Percentiles rank a stretch among this genome's conserved stretches.
Evolutionary conservation across 2,888 invertebrate genomes (phyloP).

Genomic region (Crepidodera aurea): DNA sequence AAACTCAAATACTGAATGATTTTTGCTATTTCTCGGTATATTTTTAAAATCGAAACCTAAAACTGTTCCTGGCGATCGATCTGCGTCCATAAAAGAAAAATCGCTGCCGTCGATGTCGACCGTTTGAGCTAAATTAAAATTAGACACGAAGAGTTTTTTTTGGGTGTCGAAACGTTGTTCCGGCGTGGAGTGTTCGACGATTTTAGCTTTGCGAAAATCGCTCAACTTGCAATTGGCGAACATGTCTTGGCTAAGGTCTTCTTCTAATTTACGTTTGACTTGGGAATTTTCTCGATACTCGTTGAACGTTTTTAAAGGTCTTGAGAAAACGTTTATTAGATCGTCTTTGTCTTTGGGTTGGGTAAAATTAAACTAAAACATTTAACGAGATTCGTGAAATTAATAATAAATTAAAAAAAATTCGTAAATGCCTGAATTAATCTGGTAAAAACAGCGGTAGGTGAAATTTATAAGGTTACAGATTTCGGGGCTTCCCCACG

Average conservation of each 20-base stretch:
- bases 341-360: slow-evolving; percentile 16
- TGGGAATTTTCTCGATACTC: neutral
- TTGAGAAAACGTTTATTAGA: slow-evolving; percentile 21
- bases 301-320: slow-evolving; percentile 28
- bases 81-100: neutral
- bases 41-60: slow-evolving; percentile 1
- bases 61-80: neutral
- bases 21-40: neutral
- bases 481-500: too few relatives aligned
- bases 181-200: too few relatives aligned
- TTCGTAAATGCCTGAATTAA: too few relatives aligned
- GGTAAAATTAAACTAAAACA: slow-evolving; percentile 25
- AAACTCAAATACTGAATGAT: neutral
- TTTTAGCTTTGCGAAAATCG: neutral
- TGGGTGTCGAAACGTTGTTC: neutral
- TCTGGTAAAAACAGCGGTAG: too few relatives aligned
- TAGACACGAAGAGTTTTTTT: neutral
- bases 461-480: too few relatives aligned
- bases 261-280: slow-evolving; percentile 24
- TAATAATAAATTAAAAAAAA: neutral
- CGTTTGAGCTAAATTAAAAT: neutral
- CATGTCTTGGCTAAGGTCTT: neutral
- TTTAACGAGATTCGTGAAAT: neutral
- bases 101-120: neutral
- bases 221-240: neutral